A percentile compares a stretch with the other conserved stretches of the same genome.
phyloP scores from a whole-genome alignment of 1,140 invertebrate species.

The Spodoptera litura region DNA sequence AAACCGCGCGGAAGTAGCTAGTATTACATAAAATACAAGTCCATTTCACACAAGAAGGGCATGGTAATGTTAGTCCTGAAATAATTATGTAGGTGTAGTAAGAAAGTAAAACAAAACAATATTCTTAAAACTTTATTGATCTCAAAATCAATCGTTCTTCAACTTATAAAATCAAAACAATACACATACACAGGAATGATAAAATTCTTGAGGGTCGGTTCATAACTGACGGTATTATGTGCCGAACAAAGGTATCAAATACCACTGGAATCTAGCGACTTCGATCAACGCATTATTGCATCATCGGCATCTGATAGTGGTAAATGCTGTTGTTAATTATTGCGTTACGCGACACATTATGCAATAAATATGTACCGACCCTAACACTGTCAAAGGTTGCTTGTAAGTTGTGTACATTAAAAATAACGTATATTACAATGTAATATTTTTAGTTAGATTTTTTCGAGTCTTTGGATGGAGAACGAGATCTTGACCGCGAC shows the following conservation, averaged over 20 bases:
- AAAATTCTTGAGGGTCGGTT: slow-evolving; percentile 37
- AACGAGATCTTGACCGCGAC: slow-evolving; percentile 80
- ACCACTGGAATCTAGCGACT: slow-evolving; percentile 19
- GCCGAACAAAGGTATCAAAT: slow-evolving; percentile 5
- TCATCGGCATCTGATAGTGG: too few species aligned
- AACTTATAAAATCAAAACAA: slow-evolving; percentile 52
- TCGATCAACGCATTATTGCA: neutral
- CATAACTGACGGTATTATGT: slow-evolving; percentile 1
- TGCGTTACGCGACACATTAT: too few species aligned
- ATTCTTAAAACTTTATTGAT: slow-evolving; percentile 64
- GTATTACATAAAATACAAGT: too few species aligned
- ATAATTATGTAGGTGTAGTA: neutral
- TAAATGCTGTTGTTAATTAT: too few species aligned
- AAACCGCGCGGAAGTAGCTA: too few species aligned
- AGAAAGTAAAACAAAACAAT: neutral
- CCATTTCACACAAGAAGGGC: too few species aligned
- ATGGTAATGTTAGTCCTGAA: too few species aligned
- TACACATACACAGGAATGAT: slow-evolving; percentile 66
- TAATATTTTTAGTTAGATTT: slow-evolving; percentile 72
- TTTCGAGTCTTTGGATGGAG: slow-evolving; percentile 82
- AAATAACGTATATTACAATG: slow-evolving; percentile 10
- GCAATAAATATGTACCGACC: too few species aligned
- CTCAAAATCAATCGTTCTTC: slow-evolving; percentile 61
- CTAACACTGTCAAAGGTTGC: too few species aligned
- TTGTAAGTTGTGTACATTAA: neutral